phyloP scores from a whole-genome alignment of 2,113 vertebrate species.

The Trichomycterus rosablanca region DNA sequence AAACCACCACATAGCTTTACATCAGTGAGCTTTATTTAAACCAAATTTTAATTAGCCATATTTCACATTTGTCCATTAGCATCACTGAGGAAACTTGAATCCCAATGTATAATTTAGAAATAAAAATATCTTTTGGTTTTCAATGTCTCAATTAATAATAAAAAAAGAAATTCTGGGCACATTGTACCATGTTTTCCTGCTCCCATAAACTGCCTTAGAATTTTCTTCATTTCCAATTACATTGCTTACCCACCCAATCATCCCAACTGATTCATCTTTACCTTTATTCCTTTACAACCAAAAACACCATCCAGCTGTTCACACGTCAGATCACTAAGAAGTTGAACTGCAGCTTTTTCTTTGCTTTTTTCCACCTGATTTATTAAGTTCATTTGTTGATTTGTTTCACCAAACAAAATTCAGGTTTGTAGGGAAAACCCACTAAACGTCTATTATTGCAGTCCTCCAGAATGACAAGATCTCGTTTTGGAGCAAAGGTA shows the following conservation, averaged over 20 bases:
- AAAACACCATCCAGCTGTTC: too few relatives aligned
- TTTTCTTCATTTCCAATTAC: conserved; percentile 29
- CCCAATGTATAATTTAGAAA: conserved; percentile 1
- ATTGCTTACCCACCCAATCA: conserved; percentile 25
- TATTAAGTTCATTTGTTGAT: background rate
- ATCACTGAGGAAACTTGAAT: conserved; percentile 67
- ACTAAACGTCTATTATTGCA: background rate
- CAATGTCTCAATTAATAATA: conserved; percentile 19
- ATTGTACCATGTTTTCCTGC: conserved; percentile 42
- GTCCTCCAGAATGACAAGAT: background rate
- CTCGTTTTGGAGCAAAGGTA: conserved; percentile 2
- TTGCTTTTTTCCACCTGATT: background rate
- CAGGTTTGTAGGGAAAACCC: background rate
- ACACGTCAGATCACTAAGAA: background rate
- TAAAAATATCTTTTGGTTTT: background rate
- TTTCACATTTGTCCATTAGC: conserved; percentile 54
- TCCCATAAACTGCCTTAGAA: conserved; percentile 39
- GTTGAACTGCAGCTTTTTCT: background rate
- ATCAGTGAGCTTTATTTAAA: conserved; percentile 77
- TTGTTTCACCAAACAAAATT: background rate
- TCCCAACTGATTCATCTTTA: conserved; percentile 29
- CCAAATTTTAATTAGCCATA: conserved; percentile 58
- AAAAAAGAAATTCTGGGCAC: conserved; percentile 46
- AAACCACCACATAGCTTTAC: conserved; percentile 50
- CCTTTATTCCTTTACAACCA: too few relatives aligned